Conservation (phyloP, 2,797 vertebrate genomes). For the Varecia variegata region DNA sequence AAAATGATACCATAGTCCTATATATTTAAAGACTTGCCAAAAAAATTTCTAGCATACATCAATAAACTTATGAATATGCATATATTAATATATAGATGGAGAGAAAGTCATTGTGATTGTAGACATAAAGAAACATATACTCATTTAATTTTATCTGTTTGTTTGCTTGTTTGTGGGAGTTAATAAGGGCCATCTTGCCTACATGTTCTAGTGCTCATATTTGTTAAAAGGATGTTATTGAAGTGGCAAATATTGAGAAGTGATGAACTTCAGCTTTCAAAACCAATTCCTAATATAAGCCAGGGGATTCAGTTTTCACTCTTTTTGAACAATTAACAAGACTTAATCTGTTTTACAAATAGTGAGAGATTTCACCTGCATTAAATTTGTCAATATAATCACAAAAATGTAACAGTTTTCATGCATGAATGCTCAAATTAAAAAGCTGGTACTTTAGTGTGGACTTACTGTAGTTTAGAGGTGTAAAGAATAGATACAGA, state of each 20-base stretch:
- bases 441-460: slow-evolving; percentile 27
- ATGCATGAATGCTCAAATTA: slow-evolving; percentile 1
- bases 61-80: neutral
- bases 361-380: slow-evolving; percentile 5
- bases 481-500: slow-evolving; percentile 50
- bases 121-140: neutral
- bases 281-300: neutral
- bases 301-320: neutral
- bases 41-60: neutral
- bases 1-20: neutral
- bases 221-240: neutral
- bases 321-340: neutral
- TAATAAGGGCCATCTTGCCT: neutral
- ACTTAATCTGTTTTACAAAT: neutral
- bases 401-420: slow-evolving; percentile 37
- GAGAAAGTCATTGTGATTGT: neutral
- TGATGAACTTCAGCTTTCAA: neutral
- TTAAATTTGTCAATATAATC: slow-evolving; percentile 49
- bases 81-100: neutral
- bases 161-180: neutral
- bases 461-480: neutral
- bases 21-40: neutral
- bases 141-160: neutral
- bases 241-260: slow-evolving; percentile 1
- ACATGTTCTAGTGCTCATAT: neutral